These are phyloP conservation scores for Podarcis cretensis DNA, from an alignment of 2,113 vertebrate genomes.

Conservation along the genomic window DNA sequence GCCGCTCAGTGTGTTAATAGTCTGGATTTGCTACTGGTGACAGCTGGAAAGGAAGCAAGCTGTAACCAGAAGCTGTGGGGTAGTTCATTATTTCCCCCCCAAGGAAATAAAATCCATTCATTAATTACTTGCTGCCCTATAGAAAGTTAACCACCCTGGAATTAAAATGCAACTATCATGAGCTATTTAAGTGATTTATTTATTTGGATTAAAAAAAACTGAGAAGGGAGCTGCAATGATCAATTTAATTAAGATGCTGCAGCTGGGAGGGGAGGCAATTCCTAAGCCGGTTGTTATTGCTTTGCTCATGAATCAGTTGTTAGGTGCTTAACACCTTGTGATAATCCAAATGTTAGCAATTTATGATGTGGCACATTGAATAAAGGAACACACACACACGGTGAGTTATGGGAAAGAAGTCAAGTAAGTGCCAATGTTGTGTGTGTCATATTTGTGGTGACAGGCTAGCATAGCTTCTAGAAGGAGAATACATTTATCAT, in stretches of 20 bases:
- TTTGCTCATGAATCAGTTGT: background rate
- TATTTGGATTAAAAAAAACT: background rate
- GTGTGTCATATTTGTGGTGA: background rate
- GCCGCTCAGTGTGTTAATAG: background rate
- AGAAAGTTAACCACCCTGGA: background rate
- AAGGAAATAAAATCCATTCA: background rate
- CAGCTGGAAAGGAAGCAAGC: background rate
- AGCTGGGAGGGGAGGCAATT: too few relatives aligned
- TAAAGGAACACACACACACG: background rate
- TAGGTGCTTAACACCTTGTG: too few relatives aligned
- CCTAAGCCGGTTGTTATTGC: too few relatives aligned
- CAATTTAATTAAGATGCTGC: background rate
- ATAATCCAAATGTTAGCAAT: background rate
- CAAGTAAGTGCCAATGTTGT: too few relatives aligned
- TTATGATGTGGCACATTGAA: background rate
- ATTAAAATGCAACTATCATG: background rate
- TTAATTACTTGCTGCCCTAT: background rate
- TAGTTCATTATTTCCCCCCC: background rate
- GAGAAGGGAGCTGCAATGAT: background rate
- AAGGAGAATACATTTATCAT: background rate
- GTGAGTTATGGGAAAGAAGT: too few relatives aligned
- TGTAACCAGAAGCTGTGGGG: background rate
- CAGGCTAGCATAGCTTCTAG: background rate
- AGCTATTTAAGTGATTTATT: background rate
- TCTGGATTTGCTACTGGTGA: background rate